Percentiles rank a stretch among this genome's conserved stretches.
phyloP scores from a whole-genome alignment of 2,113 vertebrate species.

The Dipodomys ordii region DNA sequence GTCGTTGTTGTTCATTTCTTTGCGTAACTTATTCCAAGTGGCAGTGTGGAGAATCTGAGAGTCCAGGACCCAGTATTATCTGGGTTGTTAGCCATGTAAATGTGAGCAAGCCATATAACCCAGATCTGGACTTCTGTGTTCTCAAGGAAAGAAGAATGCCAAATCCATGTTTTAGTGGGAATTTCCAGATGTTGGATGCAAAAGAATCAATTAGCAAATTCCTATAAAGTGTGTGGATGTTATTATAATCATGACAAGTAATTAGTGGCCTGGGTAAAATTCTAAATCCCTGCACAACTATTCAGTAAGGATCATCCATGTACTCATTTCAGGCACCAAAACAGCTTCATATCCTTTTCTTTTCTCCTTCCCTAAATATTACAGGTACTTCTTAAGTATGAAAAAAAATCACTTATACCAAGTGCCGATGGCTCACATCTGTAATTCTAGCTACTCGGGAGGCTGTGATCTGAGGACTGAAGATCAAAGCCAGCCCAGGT shows the following conservation, averaged over 20 bases:
- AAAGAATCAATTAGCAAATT: conserved; percentile 25
- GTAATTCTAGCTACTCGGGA: too few relatives aligned
- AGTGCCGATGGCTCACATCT: too few relatives aligned
- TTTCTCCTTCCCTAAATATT: not conserved
- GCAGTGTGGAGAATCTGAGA: not conserved
- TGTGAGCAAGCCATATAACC: not conserved
- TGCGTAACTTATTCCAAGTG: not conserved
- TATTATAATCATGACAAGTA: not conserved
- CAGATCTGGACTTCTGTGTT: not conserved
- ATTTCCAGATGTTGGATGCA: not conserved
- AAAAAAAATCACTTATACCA: not conserved
- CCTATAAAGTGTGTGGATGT: too few relatives aligned
- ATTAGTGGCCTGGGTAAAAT: not conserved
- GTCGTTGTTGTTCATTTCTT: not conserved
- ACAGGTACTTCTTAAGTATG: not conserved
- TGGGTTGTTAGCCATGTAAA: not conserved
- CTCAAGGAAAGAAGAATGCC: not conserved
- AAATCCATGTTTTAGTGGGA: not conserved
- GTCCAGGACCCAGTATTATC: not conserved
- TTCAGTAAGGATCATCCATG: not conserved
- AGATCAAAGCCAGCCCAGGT: too few relatives aligned
- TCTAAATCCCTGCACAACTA: not conserved
- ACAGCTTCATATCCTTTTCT: not conserved
- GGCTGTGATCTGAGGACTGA: too few relatives aligned
- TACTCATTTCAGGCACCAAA: not conserved